Evolutionary conservation across 1,140 invertebrate species (phyloP).

Genomic region (Hydropsyche tenuis): DNA sequence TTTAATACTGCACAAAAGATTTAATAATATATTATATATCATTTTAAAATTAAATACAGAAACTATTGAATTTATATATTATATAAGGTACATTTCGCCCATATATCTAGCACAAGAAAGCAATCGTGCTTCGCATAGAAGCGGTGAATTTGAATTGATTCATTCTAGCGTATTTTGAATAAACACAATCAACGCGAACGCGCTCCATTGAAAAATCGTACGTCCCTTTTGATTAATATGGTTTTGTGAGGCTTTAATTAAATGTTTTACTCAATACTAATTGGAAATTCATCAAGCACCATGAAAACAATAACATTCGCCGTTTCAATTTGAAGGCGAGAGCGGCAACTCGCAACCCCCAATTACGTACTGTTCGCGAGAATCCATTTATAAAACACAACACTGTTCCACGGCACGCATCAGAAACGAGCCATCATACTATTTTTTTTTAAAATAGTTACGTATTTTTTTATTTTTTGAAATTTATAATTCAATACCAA

Average conservation of each 20-base stretch:
- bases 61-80: not conserved
- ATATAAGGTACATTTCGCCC: not conserved
- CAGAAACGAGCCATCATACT: too few species aligned
- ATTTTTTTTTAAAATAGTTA: too few species aligned
- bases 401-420: not conserved
- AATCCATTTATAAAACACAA: constrained; percentile 12
- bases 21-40: too few species aligned
- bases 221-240: constrained; percentile 32
- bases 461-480: too few species aligned
- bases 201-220: constrained; percentile 34
- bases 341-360: constrained; percentile 11
- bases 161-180: constrained; percentile 26
- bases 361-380: constrained; percentile 20
- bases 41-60: too few species aligned
- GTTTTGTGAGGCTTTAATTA: constrained; percentile 39
- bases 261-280: constrained; percentile 40
- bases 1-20: too few species aligned
- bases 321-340: constrained; percentile 34
- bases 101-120: too few species aligned
- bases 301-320: constrained; percentile 40
- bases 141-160: constrained; percentile 7
- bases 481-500: too few species aligned
- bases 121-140: too few species aligned
- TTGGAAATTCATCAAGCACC: constrained; percentile 41
- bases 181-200: constrained; percentile 31